Evolutionary conservation across 2,113 vertebrate genomes (phyloP), one percentile per base, ranked within the genome.

Genomic region (Phasianus colchicus): DNA sequence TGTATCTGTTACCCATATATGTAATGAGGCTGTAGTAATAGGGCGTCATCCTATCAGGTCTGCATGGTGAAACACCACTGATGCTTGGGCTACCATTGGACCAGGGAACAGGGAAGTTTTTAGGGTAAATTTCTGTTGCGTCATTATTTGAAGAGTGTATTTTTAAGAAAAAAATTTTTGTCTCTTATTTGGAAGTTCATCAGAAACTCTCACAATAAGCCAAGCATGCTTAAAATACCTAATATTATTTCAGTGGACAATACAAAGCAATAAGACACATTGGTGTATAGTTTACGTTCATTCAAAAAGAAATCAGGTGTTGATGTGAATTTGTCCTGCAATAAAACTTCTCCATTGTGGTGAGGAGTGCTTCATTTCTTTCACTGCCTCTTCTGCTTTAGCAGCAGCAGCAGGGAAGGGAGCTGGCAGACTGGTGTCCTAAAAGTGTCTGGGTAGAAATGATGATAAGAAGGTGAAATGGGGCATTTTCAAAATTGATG

Each of bases 11-110:
- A 24, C 30, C 65, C 15, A 5, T 25, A 1, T 19, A 5, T 1
- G 2, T 34, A 38, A 12, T 54, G 11, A 27, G 29, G 47, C 43
- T 43, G 11, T 72, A 29, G 13, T 32, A 12, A 52, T 12, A 34
- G 48, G 30, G 25, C 4, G 0, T 32, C 69, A 11, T 19, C 80
- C 40, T 47, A 36, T 47, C 11, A 19, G 32, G 13, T 58, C 57
- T 85, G 32, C 0, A 0, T 8, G 22, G 55, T 0, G 1, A 32
- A 83, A 48, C 2, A 5, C 19, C 65, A 0, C 16, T 2, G 1
- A 8, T 40, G 20, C 60, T 80, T 72, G 9, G 47, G 52, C 61
- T 22, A 64, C 83, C 61, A 24, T 34, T n/a, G 36, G 81, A 2
- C 11, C 24, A 27, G 47, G 6, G 32, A 82, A 34, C 38, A 42